These are phyloP conservation scores for Vollenhovia emeryi DNA, from an alignment of 1,140 invertebrate species.

Conservation along the genomic window DNA sequence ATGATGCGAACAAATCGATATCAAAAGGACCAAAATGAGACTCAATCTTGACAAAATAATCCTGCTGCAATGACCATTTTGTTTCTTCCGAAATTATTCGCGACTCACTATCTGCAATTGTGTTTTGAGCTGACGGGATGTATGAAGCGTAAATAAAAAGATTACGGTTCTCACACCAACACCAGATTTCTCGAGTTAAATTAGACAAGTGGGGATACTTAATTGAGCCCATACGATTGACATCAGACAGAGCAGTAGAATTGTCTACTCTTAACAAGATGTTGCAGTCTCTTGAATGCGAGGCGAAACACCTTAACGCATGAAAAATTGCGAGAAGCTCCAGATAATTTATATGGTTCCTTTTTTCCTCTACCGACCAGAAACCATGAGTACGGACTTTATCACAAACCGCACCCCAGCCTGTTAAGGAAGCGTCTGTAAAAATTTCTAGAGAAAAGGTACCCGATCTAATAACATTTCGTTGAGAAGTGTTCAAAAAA, in stretches of 20 bases:
- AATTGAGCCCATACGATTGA: neutral
- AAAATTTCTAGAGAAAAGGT: neutral
- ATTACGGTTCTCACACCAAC: neutral
- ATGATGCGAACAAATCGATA: neutral
- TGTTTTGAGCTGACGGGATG: neutral
- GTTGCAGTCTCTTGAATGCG: too few relatives aligned
- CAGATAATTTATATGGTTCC: slow-evolving; percentile 2
- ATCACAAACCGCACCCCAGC: neutral
- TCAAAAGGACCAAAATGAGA: neutral
- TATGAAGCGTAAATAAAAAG: neutral
- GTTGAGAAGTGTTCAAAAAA: neutral
- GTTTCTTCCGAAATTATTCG: neutral
- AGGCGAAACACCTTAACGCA: neutral
- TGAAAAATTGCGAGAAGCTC: neutral
- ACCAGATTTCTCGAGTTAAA: neutral
- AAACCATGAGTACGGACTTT: neutral
- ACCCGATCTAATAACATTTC: neutral
- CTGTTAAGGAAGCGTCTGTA: neutral
- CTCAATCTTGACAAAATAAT: neutral
- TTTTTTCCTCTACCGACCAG: neutral
- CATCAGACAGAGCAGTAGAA: too few relatives aligned
- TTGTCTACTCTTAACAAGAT: too few relatives aligned
- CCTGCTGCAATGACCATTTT: neutral
- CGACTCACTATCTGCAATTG: neutral
- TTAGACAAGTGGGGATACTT: neutral